Conservation (phyloP, 2,888 invertebrate species). For the Tortricodes alternella region DNA sequence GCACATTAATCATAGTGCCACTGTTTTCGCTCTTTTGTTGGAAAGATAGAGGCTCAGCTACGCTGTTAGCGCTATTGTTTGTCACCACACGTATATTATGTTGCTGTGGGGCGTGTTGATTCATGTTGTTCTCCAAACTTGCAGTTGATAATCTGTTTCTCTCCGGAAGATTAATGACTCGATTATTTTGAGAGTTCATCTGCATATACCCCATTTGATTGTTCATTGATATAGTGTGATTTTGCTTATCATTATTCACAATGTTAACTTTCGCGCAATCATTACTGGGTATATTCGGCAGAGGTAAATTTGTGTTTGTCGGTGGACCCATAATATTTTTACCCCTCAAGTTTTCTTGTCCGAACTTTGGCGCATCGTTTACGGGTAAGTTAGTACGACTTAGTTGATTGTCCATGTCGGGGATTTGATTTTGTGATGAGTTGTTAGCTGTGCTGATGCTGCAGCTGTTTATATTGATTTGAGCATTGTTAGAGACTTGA, state of each 20-base stretch:
- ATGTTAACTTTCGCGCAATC: conserved; percentile 74
- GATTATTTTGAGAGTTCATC: conserved; percentile 72
- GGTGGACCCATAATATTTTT: conserved; percentile 72
- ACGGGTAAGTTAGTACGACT: conserved; percentile 61
- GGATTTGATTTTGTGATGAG: conserved; percentile 58
- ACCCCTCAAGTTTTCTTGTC: conserved; percentile 66
- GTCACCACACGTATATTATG: conserved; percentile 77
- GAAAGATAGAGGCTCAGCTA: conserved; percentile 64
- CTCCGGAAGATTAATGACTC: conserved; percentile 76
- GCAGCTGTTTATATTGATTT: conserved; percentile 73
- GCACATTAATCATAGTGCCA: conserved; percentile 77
- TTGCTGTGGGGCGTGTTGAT: conserved; percentile 71
- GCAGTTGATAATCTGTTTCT: conserved; percentile 65
- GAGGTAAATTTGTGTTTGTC: conserved; percentile 53
- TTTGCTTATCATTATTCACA: conserved; percentile 66
- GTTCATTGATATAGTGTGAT: conserved; percentile 68
- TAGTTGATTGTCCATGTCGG: conserved; percentile 64
- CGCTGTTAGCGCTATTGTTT: conserved; percentile 63
- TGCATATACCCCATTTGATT: conserved; percentile 77
- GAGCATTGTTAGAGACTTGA: conserved; percentile 59
- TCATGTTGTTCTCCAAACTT: conserved; percentile 64
- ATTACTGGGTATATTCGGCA: conserved; percentile 59
- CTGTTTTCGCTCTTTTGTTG: conserved; percentile 71
- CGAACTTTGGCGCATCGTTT: conserved; percentile 66
- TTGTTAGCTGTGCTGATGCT: conserved; percentile 64